Conservation (phyloP, 1,140 invertebrate species). For the Micrasema longulum region DNA sequence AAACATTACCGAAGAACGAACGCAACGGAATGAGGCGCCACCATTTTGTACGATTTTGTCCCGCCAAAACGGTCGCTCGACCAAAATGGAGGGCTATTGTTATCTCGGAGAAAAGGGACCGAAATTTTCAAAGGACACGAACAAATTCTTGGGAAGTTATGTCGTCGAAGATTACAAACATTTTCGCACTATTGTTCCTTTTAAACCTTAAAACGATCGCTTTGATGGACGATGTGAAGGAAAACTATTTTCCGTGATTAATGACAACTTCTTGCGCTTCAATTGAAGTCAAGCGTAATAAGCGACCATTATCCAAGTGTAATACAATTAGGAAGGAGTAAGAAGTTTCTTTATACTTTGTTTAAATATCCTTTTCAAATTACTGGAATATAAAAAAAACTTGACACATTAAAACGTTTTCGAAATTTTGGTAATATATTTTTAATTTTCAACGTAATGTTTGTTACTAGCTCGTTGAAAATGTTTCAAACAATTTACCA, state of each 20-base stretch:
- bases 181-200: not conserved
- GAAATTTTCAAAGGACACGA: constrained; percentile 26
- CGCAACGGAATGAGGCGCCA: constrained; percentile 18
- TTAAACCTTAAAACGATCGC: constrained; percentile 1
- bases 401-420: too few relatives aligned
- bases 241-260: constrained; percentile 1
- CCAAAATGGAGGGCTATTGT: constrained; percentile 25
- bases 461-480: too few relatives aligned
- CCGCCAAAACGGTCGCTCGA: not conserved
- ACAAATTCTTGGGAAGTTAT: constrained; percentile 29
- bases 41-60: not conserved
- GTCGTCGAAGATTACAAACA: constrained; percentile 5
- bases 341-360: too few relatives aligned
- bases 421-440: too few relatives aligned
- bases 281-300: not conserved
- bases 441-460: too few relatives aligned
- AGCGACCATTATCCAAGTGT: too few relatives aligned
- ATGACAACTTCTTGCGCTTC: not conserved
- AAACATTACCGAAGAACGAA: constrained; percentile 40
- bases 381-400: too few relatives aligned
- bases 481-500: too few relatives aligned
- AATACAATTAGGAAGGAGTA: too few relatives aligned
- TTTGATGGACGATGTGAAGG: not conserved
- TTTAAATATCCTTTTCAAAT: too few relatives aligned
- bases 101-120: constrained; percentile 6